phyloP scores from a whole-genome alignment of 2,888 invertebrate genomes.

The Xylota segnis region DNA sequence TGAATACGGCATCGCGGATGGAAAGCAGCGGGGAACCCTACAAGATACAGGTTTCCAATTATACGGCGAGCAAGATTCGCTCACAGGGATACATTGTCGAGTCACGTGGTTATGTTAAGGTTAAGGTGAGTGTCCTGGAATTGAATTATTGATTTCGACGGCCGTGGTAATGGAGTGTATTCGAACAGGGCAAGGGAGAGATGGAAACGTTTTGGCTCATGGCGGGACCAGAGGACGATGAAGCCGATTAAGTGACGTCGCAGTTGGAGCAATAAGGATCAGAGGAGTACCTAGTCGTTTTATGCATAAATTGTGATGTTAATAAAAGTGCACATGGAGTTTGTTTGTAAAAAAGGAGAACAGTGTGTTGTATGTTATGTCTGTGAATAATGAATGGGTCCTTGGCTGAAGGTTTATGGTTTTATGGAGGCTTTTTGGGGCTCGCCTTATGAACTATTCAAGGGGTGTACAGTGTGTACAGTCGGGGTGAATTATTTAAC shows the following conservation, averaged over 20 bases:
- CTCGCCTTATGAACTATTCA: neutral
- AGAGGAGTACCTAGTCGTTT: slow-evolving; percentile 16
- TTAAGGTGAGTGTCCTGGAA: slow-evolving; percentile 87
- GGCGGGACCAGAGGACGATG: slow-evolving; percentile 85
- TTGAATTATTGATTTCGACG: neutral
- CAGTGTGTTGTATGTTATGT: neutral
- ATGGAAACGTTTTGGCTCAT: slow-evolving; percentile 94
- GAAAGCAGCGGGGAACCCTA: slow-evolving; percentile 89
- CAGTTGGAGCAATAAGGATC: neutral
- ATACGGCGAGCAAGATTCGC: slow-evolving; percentile 89
- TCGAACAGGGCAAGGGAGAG: slow-evolving; percentile 91
- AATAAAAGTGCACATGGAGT: slow-evolving; percentile 54
- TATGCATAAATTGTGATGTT: slow-evolving; percentile 45
- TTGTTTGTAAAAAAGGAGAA: slow-evolving; percentile 21
- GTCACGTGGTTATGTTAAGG: slow-evolving; percentile 90
- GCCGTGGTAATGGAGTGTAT: neutral
- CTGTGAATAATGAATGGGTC: neutral
- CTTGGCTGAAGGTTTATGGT: neutral
- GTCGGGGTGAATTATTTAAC: too few relatives aligned
- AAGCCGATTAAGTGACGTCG: slow-evolving; percentile 19
- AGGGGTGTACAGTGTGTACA: neutral
- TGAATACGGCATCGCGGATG: slow-evolving; percentile 96
- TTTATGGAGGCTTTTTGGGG: neutral
- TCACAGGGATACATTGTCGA: slow-evolving; percentile 88
- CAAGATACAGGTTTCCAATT: slow-evolving; percentile 91